Base-by-base conservation (phyloP, 2,113 vertebrate species). In the Centrocercus urophasianus region DNA sequence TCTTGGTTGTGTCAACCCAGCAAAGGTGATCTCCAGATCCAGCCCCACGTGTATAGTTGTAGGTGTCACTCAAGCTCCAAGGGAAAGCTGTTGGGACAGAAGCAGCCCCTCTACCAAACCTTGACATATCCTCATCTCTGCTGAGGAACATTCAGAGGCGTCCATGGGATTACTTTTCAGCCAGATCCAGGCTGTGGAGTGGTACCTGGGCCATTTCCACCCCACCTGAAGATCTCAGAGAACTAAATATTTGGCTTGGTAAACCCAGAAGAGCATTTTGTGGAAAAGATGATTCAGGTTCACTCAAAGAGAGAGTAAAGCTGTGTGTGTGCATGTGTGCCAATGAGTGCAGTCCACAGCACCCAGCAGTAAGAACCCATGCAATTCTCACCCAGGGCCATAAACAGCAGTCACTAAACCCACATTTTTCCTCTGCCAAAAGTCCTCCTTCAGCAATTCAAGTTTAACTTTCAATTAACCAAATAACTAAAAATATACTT, bases 31-130 rank as follows among this genome's bases (percentile, higher is more conserved):
- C 73, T 57, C 6, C 30, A 70, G 27, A 43, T 86, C 24, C 65
- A 75, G 47, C 12, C 20, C 13, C 27, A 54, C n/a, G 15, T 0
- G 0, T 4, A 36, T 11, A 13, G 9, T 17, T 60, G 16, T 2
- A 30, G 2, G 13, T 13, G 5, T 38, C 16, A 13, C 25, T 38
- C 11, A 0, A 2, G 28, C 50, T 56, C 12, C 27, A 25, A 6
- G 32, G 11, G 5, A 34, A 70, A 17, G 56, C 34, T 88, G 30
- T 30, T 63, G 27, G 85, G n/a, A 21, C 57, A 75, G 74, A 18
- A 84, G 50, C 43, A 83, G 21, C 21, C 25, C 16, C 59, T 38
- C 64, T 52, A 72, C 9, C 45, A 57, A 38, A 45, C 18, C 11
- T 21, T 74, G 30, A 27, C 10, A 5, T 19, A 36, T 69, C 8